Evolutionary conservation across 92 coral and sea anemone genomes (phyloP), one percentile per base, ranked within the genome.

Genomic region (Porites rus): DNA sequence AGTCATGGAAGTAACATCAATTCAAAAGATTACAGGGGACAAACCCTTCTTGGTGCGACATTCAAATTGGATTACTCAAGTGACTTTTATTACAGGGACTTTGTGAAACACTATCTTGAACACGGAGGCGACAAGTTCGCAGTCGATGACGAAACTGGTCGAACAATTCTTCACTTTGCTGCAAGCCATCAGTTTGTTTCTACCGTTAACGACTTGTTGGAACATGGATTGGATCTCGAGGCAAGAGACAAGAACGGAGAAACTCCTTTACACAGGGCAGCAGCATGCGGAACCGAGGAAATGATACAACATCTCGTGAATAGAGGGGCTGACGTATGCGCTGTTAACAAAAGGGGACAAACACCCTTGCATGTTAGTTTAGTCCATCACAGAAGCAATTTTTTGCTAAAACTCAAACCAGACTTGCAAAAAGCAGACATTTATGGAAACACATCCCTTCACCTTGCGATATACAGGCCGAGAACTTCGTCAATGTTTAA

Each of bases 191-290:
- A n/a, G 52, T 7, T 21, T 16, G 62, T 56, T 2, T 18, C 52
- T 81, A 17, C 72, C 14, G 21, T 81, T 14, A 68, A 70, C 18
- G 21, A 3, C 10, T 51, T 81, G 24, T 52, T 81, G 11, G 46
- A 81, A 1, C 65, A 70, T 7, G 85, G 68, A 69, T 14, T 67
- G 85, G 77, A 81, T 0, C 65, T 81, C 10, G 77, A 81, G 21
- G 85, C 85, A 38, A 70, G 28, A 22, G 85, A 81, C 66, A 69
- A 53, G 67, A 69, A 81, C 51, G 77, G 85, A 25, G 76, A 90
- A 51, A 91, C 97, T 6, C 80, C 97, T 59, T 83, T 94, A 3
- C 97, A 94, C 74, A 28, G 86, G 54, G 97, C 97, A 17, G 90
- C 92, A 7, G 82, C 81, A 19, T 66, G 74, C 10, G 90, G 91